phyloP scores from a whole-genome alignment of 2,797 vertebrate species.

The Spinus olivaceus region DNA sequence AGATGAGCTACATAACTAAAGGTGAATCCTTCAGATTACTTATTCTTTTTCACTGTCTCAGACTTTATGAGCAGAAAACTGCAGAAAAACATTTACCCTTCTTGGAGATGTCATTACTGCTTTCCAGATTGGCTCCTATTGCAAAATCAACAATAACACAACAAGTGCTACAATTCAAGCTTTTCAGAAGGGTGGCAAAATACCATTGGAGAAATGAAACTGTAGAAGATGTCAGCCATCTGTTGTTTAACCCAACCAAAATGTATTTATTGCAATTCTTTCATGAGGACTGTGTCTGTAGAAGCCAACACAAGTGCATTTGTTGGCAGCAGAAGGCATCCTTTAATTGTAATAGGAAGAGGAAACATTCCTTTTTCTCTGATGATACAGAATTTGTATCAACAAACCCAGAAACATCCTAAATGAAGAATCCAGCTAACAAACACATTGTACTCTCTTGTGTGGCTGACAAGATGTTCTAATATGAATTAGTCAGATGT shows the following conservation, averaged over 20 bases:
- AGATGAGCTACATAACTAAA: slow-evolving; percentile 67
- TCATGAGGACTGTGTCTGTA: slow-evolving; percentile 36
- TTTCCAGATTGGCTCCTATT: background rate
- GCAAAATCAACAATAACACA: slow-evolving; percentile 22
- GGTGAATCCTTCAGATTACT: slow-evolving; percentile 60
- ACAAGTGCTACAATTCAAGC: slow-evolving; percentile 42
- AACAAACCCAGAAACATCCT: background rate
- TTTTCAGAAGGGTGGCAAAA: slow-evolving; percentile 56
- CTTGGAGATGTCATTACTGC: slow-evolving; percentile 18
- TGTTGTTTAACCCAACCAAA: slow-evolving; percentile 70
- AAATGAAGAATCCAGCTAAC: background rate
- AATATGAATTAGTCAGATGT: slow-evolving; percentile 11
- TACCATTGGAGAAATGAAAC: slow-evolving; percentile 52
- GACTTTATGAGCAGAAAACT: background rate
- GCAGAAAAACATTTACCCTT: slow-evolving; percentile 8
- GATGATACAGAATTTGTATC: background rate
- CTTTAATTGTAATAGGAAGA: background rate
- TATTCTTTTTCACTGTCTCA: background rate
- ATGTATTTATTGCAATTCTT: slow-evolving; percentile 66
- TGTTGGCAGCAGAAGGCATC: background rate
- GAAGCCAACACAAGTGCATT: slow-evolving; percentile 27
- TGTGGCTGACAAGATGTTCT: background rate
- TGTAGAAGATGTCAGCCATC: slow-evolving; percentile 61
- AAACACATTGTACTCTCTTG: background rate
- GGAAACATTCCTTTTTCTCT: background rate